Evolutionary conservation across 1,140 invertebrate species (phyloP).

Genomic region (Stegodyphus mimosarum): DNA sequence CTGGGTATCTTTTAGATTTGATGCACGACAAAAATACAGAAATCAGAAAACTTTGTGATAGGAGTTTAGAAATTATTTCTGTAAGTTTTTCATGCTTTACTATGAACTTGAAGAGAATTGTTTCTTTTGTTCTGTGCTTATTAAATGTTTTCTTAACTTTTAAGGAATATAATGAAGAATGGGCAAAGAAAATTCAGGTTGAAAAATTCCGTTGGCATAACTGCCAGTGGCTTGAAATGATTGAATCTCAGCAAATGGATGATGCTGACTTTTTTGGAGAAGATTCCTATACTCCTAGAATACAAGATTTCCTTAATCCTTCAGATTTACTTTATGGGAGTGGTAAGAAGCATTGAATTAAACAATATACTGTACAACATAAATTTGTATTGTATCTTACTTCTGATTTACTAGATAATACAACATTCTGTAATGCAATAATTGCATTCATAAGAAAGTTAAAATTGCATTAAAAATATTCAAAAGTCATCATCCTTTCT

Average conservation of each 20-base stretch:
- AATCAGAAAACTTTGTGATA: constrained; percentile 91
- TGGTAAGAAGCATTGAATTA: constrained; percentile 6
- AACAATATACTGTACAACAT: neutral
- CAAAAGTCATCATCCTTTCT: too few relatives aligned
- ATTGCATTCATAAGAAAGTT: too few relatives aligned
- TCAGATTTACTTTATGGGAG: constrained; percentile 56
- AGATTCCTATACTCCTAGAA: constrained; percentile 56
- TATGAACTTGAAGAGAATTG: neutral
- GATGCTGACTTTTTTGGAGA: constrained; percentile 60
- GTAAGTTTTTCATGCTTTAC: constrained; percentile 69
- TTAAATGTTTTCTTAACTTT: constrained; percentile 21
- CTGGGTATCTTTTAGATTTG: constrained; percentile 96
- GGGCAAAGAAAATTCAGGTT: constrained; percentile 90
- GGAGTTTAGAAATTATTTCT: constrained; percentile 90
- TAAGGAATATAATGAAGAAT: constrained; percentile 86
- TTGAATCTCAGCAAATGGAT: constrained; percentile 72
- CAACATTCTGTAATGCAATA: too few relatives aligned
- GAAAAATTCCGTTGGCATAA: constrained; percentile 97
- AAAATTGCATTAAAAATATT: too few relatives aligned
- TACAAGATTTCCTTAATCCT: constrained; percentile 58
- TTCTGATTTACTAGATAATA: too few relatives aligned
- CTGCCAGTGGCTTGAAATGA: constrained; percentile 97
- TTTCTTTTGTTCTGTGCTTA: neutral
- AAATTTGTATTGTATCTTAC: neutral
- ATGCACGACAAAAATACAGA: constrained; percentile 97